Evolutionary conservation across 2,113 vertebrate species (phyloP).

Genomic region (Calonectris borealis): DNA sequence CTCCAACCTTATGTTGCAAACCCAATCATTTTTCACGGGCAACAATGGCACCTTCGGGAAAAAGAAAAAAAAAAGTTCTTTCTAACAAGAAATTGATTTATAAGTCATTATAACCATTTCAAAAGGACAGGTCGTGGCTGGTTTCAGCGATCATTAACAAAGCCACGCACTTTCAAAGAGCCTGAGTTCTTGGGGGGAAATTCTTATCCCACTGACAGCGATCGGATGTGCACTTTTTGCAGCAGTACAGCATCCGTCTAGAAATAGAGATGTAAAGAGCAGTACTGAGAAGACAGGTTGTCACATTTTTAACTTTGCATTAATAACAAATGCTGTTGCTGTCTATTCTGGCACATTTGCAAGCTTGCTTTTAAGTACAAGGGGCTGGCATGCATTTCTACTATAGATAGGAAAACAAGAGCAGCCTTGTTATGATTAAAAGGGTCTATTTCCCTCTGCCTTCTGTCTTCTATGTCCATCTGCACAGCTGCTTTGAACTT

Average conservation of each 20-base stretch:
- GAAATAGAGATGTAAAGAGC: conserved; percentile 10
- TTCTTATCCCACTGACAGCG: neutral
- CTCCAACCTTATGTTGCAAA: conserved; percentile 23
- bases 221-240: neutral
- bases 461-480: conserved; percentile 62
- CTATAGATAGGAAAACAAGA: conserved; percentile 62
- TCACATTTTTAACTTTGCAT: conserved; percentile 50
- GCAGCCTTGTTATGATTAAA: conserved; percentile 65
- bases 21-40: conserved; percentile 6
- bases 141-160: conserved; percentile 18
- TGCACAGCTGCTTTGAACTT: conserved; percentile 67
- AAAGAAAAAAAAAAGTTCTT: neutral
- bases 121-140: conserved; percentile 36
- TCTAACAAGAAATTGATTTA: conserved; percentile 53
- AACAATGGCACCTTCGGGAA: conserved; percentile 37
- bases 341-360: conserved; percentile 32
- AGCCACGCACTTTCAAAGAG: neutral
- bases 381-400: conserved; percentile 26
- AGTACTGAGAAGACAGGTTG: conserved; percentile 26
- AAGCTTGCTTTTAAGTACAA: conserved; percentile 60
- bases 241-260: neutral
- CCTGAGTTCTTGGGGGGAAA: neutral
- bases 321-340: conserved; percentile 37
- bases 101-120: conserved; percentile 33
- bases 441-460: conserved; percentile 56